A percentile compares a stretch with the other conserved stretches of the same genome.
These are phyloP conservation scores for Tapirus indicus DNA, from an alignment of 2,797 vertebrate species.

Conservation along the genomic window DNA sequence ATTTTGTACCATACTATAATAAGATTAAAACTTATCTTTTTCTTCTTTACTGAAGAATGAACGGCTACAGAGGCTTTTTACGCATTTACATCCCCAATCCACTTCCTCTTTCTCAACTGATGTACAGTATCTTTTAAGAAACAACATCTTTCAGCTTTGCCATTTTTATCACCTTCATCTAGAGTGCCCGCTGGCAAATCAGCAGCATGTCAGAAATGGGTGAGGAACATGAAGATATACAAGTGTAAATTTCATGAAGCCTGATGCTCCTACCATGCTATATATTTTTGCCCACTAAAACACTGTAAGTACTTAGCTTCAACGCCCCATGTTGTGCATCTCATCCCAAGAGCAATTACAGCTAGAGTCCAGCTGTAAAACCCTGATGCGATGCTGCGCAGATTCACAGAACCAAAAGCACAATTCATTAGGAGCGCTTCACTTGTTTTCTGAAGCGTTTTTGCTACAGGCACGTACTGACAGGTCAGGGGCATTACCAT, in stretches of 20 bases:
- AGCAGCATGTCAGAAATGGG: constrained; percentile 82
- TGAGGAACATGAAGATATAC: constrained; percentile 83
- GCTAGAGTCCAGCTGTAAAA: constrained; percentile 88
- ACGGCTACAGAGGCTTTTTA: constrained; percentile 53
- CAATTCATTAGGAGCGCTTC: constrained; percentile 85
- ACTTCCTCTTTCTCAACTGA: constrained; percentile 72
- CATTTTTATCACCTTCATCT: constrained; percentile 84
- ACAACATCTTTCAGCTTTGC: constrained; percentile 82
- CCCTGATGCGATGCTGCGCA: constrained; percentile 83
- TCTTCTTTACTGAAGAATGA: constrained; percentile 26
- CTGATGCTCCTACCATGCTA: constrained; percentile 74
- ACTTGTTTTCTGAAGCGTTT: constrained; percentile 82
- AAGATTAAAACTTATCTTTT: constrained; percentile 66
- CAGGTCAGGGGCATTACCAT: constrained; percentile 74
- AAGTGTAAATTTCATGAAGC: constrained; percentile 84
- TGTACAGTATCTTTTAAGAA: constrained; percentile 80
- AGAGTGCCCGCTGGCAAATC: constrained; percentile 85
- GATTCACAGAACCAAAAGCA: constrained; percentile 85
- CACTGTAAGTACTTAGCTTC: constrained; percentile 84
- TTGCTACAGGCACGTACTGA: constrained; percentile 56
- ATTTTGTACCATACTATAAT: constrained; percentile 26
- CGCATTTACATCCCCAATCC: constrained; percentile 51
- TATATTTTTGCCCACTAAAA: constrained; percentile 84
- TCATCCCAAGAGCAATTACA: constrained; percentile 87
- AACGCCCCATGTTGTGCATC: constrained; percentile 81